phyloP scores from a whole-genome alignment of 1,140 invertebrate species.

The Drosophila watanabei region DNA sequence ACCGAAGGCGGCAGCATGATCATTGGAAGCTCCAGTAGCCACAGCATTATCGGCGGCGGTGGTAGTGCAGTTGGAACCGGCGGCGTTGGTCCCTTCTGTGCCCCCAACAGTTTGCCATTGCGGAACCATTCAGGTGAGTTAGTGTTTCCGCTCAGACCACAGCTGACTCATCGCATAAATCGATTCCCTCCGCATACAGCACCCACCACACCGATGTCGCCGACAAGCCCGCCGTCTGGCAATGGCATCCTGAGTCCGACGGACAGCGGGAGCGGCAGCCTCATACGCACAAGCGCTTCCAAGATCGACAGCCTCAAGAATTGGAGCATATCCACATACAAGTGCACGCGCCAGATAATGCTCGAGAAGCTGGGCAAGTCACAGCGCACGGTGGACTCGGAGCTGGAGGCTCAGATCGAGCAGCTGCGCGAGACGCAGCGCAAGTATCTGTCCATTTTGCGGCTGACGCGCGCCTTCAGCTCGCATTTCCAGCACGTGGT shows the following conservation, averaged over 20 bases:
- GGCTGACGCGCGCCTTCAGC: slow-evolving; percentile 93
- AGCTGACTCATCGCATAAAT: slow-evolving; percentile 1
- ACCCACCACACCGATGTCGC: slow-evolving; percentile 85
- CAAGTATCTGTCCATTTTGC: slow-evolving; percentile 95
- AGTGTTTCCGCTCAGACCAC: neutral
- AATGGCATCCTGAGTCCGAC: slow-evolving; percentile 66
- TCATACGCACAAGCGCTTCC: slow-evolving; percentile 89
- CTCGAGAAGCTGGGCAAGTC: slow-evolving; percentile 98
- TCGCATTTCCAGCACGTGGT: slow-evolving; percentile 96
- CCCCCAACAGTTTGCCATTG: slow-evolving; percentile 84
- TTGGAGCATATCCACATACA: slow-evolving; percentile 99
- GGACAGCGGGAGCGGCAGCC: slow-evolving; percentile 84
- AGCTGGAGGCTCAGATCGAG: slow-evolving; percentile 97
- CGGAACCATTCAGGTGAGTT: slow-evolving; percentile 86
- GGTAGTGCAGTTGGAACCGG: neutral
- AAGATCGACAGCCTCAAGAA: slow-evolving; percentile 96
- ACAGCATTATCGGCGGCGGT: slow-evolving; percentile 43
- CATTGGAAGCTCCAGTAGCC: slow-evolving; percentile 61
- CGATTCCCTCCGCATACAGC: slow-evolving; percentile 41
- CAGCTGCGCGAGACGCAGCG: slow-evolving; percentile 96
- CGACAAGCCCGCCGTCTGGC: slow-evolving; percentile 86
- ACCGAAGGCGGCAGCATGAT: slow-evolving; percentile 86
- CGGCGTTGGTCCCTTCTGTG: slow-evolving; percentile 47
- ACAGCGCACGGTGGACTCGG: slow-evolving; percentile 92
- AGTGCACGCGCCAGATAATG: slow-evolving; percentile 97